phyloP scores from a whole-genome alignment of 2,113 vertebrate genomes.

The Sclerurus mexicanus region DNA sequence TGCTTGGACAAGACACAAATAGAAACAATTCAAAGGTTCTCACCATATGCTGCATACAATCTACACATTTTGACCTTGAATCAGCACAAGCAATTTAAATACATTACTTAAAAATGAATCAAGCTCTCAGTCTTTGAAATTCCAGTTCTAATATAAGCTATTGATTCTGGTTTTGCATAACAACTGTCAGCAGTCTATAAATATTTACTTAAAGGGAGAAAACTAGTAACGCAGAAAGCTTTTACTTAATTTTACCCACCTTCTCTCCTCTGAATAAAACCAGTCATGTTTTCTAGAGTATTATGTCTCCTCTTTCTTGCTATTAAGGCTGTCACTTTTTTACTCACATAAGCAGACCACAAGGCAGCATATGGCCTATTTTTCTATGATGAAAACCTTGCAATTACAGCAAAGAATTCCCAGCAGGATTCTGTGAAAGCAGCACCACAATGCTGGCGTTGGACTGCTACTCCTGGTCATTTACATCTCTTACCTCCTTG shows the following conservation, averaged over 20 bases:
- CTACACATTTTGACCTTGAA: neutral
- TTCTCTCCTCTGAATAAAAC: neutral
- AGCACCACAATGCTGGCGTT: neutral
- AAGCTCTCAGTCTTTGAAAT: neutral
- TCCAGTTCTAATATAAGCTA: neutral
- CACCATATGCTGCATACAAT: neutral
- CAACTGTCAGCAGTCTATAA: neutral
- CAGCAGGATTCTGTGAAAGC: neutral
- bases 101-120: neutral
- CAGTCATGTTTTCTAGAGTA: neutral
- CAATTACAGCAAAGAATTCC: constrained; percentile 8
- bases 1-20: neutral
- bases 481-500: neutral
- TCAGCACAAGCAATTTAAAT: neutral
- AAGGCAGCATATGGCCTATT: neutral
- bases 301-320: neutral
- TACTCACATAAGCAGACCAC: neutral
- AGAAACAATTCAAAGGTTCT: neutral
- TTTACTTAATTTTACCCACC: neutral
- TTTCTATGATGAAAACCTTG: constrained; percentile 5
- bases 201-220: neutral
- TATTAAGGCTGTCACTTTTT: neutral
- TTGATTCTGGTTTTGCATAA: neutral
- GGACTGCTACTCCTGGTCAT: neutral
- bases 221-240: neutral